Percentiles rank a stretch among this genome's conserved stretches.
These are phyloP conservation scores for Geophilus truncorum DNA, from an alignment of 2,888 invertebrate species.

Conservation along the genomic window DNA sequence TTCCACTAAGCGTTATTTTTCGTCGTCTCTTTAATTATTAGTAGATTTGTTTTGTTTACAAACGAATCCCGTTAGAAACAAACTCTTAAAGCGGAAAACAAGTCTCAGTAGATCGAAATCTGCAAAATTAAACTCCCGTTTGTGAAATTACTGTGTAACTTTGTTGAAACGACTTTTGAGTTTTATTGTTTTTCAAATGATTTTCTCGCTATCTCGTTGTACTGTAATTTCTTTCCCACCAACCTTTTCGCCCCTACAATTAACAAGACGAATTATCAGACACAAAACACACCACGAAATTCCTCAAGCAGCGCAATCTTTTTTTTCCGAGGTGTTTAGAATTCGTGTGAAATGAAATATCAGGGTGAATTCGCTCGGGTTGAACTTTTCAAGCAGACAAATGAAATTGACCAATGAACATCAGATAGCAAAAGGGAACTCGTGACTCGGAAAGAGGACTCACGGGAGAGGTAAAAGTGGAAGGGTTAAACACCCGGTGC, in stretches of 20 bases:
- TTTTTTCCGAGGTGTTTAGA: background rate
- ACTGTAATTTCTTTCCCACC: background rate
- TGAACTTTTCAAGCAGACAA: background rate
- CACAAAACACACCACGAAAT: background rate
- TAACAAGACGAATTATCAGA: background rate
- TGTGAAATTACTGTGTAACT: too few relatives aligned
- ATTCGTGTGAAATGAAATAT: background rate
- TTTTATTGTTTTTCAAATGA: background rate
- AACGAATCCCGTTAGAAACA: too few relatives aligned
- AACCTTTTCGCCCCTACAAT: background rate
- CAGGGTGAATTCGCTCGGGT: background rate
- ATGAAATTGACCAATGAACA: constrained; percentile 18
- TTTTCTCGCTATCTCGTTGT: background rate
- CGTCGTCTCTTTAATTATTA: background rate
- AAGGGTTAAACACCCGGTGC: background rate
- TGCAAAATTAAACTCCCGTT: too few relatives aligned
- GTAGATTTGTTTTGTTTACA: too few relatives aligned
- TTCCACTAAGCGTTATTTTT: background rate
- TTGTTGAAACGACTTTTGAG: too few relatives aligned
- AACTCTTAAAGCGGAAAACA: too few relatives aligned
- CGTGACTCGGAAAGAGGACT: background rate
- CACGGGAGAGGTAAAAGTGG: background rate
- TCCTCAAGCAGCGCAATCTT: background rate
- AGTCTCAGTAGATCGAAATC: too few relatives aligned
- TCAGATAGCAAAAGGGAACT: background rate